These are phyloP conservation scores for Plotosus lineatus DNA, from an alignment of 2,113 vertebrate species.

Conservation along the genomic window DNA sequence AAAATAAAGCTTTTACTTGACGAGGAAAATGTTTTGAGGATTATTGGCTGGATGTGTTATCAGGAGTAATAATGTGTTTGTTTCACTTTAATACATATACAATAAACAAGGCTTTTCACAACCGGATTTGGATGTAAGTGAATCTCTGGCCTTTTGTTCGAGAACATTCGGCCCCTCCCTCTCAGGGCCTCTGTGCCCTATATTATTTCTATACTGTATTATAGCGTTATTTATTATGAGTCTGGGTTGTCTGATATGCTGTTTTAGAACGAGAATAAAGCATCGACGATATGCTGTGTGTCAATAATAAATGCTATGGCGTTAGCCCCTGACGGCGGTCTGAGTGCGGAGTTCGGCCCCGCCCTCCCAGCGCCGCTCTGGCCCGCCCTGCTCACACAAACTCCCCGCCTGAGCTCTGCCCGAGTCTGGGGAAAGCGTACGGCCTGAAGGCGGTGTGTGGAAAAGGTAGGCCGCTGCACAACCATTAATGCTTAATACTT, in stretches of 20 bases:
- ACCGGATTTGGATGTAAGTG: neutral
- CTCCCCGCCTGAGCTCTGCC: slow-evolving; percentile 79
- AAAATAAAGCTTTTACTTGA: neutral
- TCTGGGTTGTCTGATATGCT: too few relatives aligned
- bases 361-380: slow-evolving; percentile 83
- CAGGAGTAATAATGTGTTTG: neutral
- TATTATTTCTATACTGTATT: too few relatives aligned
- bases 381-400: slow-evolving; percentile 85
- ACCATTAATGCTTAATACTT: neutral
- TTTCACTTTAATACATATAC: neutral
- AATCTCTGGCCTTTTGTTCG: slow-evolving; percentile 13
- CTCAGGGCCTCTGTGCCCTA: neutral
- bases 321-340: slow-evolving; percentile 88
- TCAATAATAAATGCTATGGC: slow-evolving; percentile 50
- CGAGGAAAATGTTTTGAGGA: neutral
- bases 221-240: neutral
- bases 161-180: slow-evolving; percentile 16
- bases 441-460: slow-evolving; percentile 71
- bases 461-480: slow-evolving; percentile 66
- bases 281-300: neutral
- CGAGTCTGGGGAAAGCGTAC: slow-evolving; percentile 77
- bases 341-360: slow-evolving; percentile 86
- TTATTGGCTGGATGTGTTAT: too few relatives aligned
- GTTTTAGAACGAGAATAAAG: too few relatives aligned
- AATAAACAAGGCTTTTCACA: neutral